Base-by-base conservation (phyloP, 1,140 invertebrate species). In the Zaprionus capensis region DNA sequence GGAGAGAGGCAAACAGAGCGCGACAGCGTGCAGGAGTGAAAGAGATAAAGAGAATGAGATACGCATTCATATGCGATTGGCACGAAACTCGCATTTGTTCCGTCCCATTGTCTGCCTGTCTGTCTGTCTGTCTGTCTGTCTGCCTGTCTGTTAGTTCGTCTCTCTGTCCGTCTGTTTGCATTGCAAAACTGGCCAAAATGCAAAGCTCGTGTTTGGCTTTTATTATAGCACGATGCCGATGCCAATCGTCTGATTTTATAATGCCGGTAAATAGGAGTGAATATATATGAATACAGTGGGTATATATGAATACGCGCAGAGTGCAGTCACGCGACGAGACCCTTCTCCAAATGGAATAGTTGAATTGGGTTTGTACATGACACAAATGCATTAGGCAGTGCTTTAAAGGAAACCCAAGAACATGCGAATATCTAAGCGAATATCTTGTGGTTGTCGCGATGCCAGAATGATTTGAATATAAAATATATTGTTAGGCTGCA, bases 1-100 rank as follows among this genome's bases (percentile, higher is more conserved):
- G 24, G 24, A 15, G 59, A 17, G 24, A 46, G 61, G 28, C 1
- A 51, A 11, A 4, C 4, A 20, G 46, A 3, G 4, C 12, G 46
- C 4, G 44, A 20, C 5, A 49, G 61, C 28, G 41, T 49, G 24
- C 46, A 46, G 55, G 38, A 58, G 17, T 4, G 20, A 4, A 12
- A 24, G 46, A 20, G 17, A 22, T 4, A 49, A 44, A 31, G 24
- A 49, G 12, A 63, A 28, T 56, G 31, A 58, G n/a, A 79, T 66
- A 66, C 55, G 64, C 36, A 64, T 80, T 83, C 76, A 83, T 82
- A 63, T 70, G 70, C 63, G 49, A 82, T 62, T 82, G 71, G 44
- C 81, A 82, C 81, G 81, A 82, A 80, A 55, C 53, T 22, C 65
- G 55, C 63, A 55, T 66, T 80, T 79, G 44, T 74, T 34, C 15